These are phyloP conservation scores for Tholera decimalis DNA, from an alignment of 2,888 invertebrate genomes.

Conservation along the genomic window DNA sequence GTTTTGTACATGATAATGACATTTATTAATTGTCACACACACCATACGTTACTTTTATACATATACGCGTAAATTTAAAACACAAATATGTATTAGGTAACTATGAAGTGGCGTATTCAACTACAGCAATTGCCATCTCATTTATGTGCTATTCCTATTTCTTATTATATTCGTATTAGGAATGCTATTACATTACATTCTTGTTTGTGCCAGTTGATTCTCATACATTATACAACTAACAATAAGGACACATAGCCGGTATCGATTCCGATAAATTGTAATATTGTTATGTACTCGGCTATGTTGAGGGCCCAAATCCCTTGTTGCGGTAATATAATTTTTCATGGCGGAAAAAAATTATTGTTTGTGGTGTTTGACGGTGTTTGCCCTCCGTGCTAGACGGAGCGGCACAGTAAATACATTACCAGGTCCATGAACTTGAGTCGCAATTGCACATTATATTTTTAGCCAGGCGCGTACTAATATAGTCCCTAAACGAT, in stretches of 20 bases:
- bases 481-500: constrained; percentile 41
- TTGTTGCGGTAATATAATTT: constrained; percentile 27
- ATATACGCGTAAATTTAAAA: constrained; percentile 20
- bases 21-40: constrained; percentile 77
- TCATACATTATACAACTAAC: neutral
- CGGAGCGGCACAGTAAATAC: constrained; percentile 72
- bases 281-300: neutral
- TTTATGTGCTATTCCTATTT: neutral
- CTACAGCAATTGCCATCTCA: neutral
- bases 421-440: constrained; percentile 85
- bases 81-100: neutral
- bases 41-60: constrained; percentile 57
- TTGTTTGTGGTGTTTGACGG: constrained; percentile 62
- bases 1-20: constrained; percentile 68
- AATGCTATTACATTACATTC: constrained; percentile 13
- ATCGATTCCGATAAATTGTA: constrained; percentile 1
- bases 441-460: constrained; percentile 71
- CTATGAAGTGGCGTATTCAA: neutral
- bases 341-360: constrained; percentile 29
- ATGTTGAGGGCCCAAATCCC: constrained; percentile 32
- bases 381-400: constrained; percentile 72
- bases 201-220: neutral
- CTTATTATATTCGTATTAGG: neutral
- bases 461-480: constrained; percentile 74
- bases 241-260: neutral